Base-by-base conservation (phyloP, 2,888 invertebrate genomes). In the Drosophila ustulata region DNA sequence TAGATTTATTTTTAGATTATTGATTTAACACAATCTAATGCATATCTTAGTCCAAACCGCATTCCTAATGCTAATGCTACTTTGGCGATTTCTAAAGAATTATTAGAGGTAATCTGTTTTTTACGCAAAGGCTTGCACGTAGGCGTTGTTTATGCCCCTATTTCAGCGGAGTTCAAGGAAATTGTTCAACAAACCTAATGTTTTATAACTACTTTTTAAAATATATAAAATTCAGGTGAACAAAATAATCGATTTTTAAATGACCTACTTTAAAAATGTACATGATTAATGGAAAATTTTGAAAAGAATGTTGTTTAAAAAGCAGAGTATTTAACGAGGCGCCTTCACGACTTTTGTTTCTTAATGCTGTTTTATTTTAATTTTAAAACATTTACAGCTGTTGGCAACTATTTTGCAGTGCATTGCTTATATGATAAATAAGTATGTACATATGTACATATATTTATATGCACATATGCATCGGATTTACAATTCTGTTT, bases 401-500 rank as follows among this genome's bases (percentile, higher is more conserved):
- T 78, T 78, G 66, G 52, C 64, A 71, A 67, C 75, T 77, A 79
- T 71, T 79, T 79, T 59, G 63, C 70, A 57, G 49, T 41, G 51
- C 71, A 32, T 51, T 67, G 51, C 49, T 30, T 28, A 32, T 56
- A 18, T 25, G n/a, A 18, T 49, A 23, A 51, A 39, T 56, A 50
- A 57, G 34, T 34, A 28, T 39, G 11, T 52, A 23, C 34, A 51
- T 34, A 28, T 39, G 11, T 52, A 23, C 34, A 51, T 41, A 4
- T 46, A 9, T 32, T 28, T 49, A 39, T 30, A 39, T 13, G 25
- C 53, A 46, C 53, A 18, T 79, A 62, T 57, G 34, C 63, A 66
- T 67, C 67, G 43, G 66, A 88, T 80, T 88, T 82, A 77, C 71
- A 88, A 69, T 77, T 79, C 53, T 71, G 68, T 79, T 82, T 82